Evolutionary conservation across 2,113 vertebrate species (phyloP).

Genomic region (Equus quagga): DNA sequence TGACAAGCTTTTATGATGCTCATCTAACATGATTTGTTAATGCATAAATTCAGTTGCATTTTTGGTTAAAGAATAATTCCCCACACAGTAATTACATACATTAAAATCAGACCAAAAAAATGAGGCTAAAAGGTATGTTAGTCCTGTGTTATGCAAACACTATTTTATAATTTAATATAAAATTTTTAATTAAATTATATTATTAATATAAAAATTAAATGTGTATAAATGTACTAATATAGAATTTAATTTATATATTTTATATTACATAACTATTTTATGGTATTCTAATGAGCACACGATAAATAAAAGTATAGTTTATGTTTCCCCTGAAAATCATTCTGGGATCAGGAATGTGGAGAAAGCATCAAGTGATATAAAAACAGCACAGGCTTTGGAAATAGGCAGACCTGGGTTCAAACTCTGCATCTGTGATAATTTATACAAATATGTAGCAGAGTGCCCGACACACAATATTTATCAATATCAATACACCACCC

Average conservation of each 20-base stretch:
- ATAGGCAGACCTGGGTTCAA: not conserved
- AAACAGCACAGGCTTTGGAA: not conserved
- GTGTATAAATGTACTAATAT: too few species aligned
- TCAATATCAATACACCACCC: not conserved
- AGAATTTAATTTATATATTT: not conserved
- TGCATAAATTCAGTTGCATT: not conserved
- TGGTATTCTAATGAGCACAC: slow-evolving; percentile 1
- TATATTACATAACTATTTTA: not conserved
- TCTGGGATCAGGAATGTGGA: slow-evolving; percentile 32
- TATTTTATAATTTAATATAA: slow-evolving; percentile 1
- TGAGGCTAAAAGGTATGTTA: not conserved
- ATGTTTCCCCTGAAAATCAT: not conserved
- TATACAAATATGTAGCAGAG: not conserved
- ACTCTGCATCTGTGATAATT: not conserved
- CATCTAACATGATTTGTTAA: not conserved
- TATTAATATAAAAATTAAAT: too few species aligned
- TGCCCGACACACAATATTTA: not conserved
- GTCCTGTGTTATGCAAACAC: not conserved
- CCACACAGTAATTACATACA: not conserved
- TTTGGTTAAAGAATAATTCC: slow-evolving; percentile 13
- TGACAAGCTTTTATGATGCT: not conserved
- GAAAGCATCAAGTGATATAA: not conserved
- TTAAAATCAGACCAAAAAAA: not conserved
- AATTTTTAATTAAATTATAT: not conserved
- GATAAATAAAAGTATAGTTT: not conserved